These are phyloP conservation scores for Cecidostiba fungosa DNA, from an alignment of 2,888 invertebrate species.

Conservation along the genomic window DNA sequence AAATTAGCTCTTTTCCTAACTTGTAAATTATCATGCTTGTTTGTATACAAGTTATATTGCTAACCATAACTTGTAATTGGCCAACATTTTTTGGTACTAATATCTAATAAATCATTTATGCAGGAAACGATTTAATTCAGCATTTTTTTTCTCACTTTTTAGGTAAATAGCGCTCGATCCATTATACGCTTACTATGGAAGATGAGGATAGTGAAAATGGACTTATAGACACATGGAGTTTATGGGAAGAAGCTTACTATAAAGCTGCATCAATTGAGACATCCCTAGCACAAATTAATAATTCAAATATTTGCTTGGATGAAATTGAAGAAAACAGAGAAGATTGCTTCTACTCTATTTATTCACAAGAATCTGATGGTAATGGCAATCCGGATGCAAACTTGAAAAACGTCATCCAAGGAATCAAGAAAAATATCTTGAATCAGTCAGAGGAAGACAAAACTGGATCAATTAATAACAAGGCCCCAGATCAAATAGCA, in stretches of 20 bases:
- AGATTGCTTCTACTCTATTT: constrained; percentile 60
- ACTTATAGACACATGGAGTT: constrained; percentile 72
- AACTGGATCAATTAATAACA: constrained; percentile 51
- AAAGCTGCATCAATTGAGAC: constrained; percentile 64
- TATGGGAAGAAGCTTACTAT: constrained; percentile 67
- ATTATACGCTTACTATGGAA: constrained; percentile 75
- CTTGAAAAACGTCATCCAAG: constrained; percentile 72
- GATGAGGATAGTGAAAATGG: constrained; percentile 78
- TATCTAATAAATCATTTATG: constrained; percentile 42
- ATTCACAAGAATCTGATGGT: constrained; percentile 63
- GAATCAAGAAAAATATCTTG: constrained; percentile 75
- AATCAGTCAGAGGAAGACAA: constrained; percentile 73
- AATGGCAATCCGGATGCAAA: constrained; percentile 58
- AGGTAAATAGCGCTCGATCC: constrained; percentile 34
- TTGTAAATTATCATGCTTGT: neutral
- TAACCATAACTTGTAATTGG: neutral
- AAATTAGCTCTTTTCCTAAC: constrained; percentile 32
- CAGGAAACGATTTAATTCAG: neutral
- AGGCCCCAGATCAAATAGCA: neutral
- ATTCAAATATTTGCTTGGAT: constrained; percentile 55
- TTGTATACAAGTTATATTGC: neutral
- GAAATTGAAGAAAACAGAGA: constrained; percentile 65
- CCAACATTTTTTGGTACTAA: constrained; percentile 5
- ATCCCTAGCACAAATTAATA: constrained; percentile 59
- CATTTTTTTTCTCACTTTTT: constrained; percentile 25